Percentiles rank a stretch among this genome's conserved stretches.
Conservation (phyloP, 2,113 vertebrate genomes). For the Microtus pennsylvanicus region DNA sequence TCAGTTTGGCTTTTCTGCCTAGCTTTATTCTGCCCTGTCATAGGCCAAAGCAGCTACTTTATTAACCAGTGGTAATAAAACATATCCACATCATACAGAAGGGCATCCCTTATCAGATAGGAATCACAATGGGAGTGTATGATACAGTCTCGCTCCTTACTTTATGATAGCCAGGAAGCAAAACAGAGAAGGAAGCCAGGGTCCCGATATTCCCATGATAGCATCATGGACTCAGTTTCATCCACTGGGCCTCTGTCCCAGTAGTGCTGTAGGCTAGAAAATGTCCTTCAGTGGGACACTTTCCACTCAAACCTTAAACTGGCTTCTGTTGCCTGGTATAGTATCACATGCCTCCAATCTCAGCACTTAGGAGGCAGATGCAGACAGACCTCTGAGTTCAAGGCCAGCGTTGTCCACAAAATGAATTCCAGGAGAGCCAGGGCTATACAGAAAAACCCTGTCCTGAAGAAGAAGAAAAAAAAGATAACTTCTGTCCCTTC, state of each 20-base stretch:
- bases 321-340: not conserved
- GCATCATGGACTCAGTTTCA: no score
- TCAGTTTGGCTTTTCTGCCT: no score
- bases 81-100: no score
- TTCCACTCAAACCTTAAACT: not conserved
- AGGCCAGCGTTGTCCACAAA: not conserved
- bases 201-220: no score
- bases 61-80: no score
- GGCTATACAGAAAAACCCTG: no score
- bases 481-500: not conserved
- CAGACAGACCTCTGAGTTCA: not conserved
- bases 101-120: no score
- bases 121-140: not conserved
- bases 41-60: no score
- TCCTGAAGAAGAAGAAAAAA: no score
- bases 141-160: not conserved
- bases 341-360: not conserved
- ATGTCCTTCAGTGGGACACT: not conserved
- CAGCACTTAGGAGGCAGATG: not conserved
- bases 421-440: not conserved
- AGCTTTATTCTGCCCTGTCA: no score
- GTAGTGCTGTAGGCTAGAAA: no score
- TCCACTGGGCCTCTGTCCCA: not conserved
- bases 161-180: not conserved
- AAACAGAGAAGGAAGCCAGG: not conserved